phyloP scores from a whole-genome alignment of 2,113 vertebrate genomes.

The Nothobranchius kuhntae region DNA sequence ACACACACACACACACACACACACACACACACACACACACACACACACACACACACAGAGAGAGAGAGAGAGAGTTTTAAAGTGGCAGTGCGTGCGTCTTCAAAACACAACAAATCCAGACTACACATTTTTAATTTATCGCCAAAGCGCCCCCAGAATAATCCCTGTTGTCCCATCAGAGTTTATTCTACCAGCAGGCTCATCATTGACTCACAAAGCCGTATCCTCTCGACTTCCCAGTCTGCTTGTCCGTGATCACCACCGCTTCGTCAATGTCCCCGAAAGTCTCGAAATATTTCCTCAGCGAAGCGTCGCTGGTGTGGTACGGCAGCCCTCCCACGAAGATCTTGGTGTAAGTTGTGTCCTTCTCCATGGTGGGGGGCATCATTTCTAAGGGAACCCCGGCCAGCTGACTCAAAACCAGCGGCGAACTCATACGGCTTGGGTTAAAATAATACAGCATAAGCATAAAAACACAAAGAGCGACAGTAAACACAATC shows the following conservation, averaged over 20 bases:
- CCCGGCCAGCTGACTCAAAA: slow-evolving; percentile 71
- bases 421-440: slow-evolving; percentile 63
- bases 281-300: slow-evolving; percentile 94
- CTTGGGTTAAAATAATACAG: background rate
- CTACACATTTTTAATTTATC: too few species aligned
- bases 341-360: slow-evolving; percentile 95
- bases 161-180: too few species aligned
- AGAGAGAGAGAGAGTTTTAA: too few species aligned
- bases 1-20: too few species aligned
- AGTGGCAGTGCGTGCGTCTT: slow-evolving; percentile 38
- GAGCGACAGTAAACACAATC: slow-evolving; percentile 3
- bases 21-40: too few species aligned
- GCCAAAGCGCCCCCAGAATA: too few species aligned
- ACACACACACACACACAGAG: too few species aligned
- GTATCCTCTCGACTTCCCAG: slow-evolving; percentile 93
- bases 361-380: slow-evolving; percentile 89
- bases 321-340: slow-evolving; percentile 94
- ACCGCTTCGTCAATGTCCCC: slow-evolving; percentile 95
- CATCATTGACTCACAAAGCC: slow-evolving; percentile 88
- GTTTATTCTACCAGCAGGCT: background rate
- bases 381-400: slow-evolving; percentile 85
- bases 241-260: slow-evolving; percentile 95
- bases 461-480: slow-evolving; percentile 4
- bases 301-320: slow-evolving; percentile 90
- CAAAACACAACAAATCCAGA: too few species aligned